phyloP scores from a whole-genome alignment of 2,888 invertebrate species.

The Drosophila yooni region DNA sequence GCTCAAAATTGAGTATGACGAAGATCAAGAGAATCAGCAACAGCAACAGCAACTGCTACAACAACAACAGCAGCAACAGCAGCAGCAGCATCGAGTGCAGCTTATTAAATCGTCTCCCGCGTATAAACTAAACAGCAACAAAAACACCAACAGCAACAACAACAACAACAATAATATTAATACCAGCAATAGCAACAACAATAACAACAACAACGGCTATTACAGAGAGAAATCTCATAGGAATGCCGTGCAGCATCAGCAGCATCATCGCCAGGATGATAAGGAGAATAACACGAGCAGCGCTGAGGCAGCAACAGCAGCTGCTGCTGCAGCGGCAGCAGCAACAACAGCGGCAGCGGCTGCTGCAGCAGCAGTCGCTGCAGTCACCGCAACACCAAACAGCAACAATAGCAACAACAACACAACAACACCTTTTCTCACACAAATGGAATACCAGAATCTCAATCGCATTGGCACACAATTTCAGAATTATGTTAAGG shows the following conservation, averaged over 20 bases:
- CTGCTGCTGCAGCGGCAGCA: constrained; percentile 27
- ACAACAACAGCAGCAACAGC: constrained; percentile 26
- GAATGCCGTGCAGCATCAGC: constrained; percentile 57
- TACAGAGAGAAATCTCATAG: constrained; percentile 79
- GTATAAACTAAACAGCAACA: constrained; percentile 81
- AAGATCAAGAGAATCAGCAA: constrained; percentile 80
- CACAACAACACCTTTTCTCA: constrained; percentile 69
- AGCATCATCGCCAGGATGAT: constrained; percentile 65
- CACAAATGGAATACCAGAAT: constrained; percentile 84
- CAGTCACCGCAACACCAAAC: constrained; percentile 36
- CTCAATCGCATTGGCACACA: constrained; percentile 84
- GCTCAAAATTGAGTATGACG: constrained; percentile 71
- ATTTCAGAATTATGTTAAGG: constrained; percentile 85
- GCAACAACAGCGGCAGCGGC: constrained; percentile 33
- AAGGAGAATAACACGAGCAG: constrained; percentile 69
- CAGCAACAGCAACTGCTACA: constrained; percentile 41
- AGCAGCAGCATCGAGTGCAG: constrained; percentile 82
- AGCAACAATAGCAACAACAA: constrained; percentile 54
- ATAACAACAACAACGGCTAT: constrained; percentile 63
- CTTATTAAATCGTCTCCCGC: constrained; percentile 86
- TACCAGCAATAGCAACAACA: constrained; percentile 45
- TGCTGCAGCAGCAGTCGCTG: constrained; percentile 39
- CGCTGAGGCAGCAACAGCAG: constrained; percentile 30
- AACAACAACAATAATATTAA: constrained; percentile 54
- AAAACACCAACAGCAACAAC: constrained; percentile 52